phyloP scores from a whole-genome alignment of 2,888 invertebrate species.

The Phaonia tiefii region DNA sequence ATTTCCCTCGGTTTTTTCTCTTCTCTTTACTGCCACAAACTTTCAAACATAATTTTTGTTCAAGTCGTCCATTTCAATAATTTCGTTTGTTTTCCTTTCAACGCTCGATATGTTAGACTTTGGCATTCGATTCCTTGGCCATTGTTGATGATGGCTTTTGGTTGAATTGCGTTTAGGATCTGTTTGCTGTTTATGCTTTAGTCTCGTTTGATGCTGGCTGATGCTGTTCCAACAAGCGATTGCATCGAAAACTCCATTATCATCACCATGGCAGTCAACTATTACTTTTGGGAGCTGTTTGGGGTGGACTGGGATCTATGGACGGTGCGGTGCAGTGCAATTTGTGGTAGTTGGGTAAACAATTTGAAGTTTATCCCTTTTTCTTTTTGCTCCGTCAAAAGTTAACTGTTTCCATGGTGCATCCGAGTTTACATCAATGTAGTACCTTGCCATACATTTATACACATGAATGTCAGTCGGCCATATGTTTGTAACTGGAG shows the following conservation, averaged over 20 bases:
- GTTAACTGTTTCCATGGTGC: too few species aligned
- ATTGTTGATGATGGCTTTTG: constrained; percentile 30
- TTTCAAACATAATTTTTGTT: constrained; percentile 14
- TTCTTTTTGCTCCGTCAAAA: not conserved
- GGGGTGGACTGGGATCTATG: not conserved
- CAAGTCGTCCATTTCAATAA: constrained; percentile 16
- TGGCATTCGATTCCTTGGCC: constrained; percentile 9
- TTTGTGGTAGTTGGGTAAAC: constrained; percentile 13
- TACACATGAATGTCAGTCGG: too few species aligned
- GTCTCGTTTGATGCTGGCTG: constrained; percentile 20
- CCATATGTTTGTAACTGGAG: not conserved
- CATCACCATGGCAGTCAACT: not conserved
- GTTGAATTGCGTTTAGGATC: not conserved
- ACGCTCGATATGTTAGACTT: not conserved
- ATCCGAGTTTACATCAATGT: too few species aligned
- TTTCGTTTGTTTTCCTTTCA: not conserved
- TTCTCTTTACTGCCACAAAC: not conserved
- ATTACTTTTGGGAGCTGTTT: not conserved
- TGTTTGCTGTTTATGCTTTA: constrained; percentile 3
- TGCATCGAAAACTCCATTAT: constrained; percentile 40
- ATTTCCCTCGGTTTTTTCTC: not conserved
- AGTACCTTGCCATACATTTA: too few species aligned
- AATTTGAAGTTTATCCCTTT: not conserved
- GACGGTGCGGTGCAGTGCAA: too few species aligned
- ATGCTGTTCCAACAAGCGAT: constrained; percentile 41